These are phyloP conservation scores for Neodiprion lecontei DNA, from an alignment of 1,140 invertebrate genomes.

Conservation along the genomic window DNA sequence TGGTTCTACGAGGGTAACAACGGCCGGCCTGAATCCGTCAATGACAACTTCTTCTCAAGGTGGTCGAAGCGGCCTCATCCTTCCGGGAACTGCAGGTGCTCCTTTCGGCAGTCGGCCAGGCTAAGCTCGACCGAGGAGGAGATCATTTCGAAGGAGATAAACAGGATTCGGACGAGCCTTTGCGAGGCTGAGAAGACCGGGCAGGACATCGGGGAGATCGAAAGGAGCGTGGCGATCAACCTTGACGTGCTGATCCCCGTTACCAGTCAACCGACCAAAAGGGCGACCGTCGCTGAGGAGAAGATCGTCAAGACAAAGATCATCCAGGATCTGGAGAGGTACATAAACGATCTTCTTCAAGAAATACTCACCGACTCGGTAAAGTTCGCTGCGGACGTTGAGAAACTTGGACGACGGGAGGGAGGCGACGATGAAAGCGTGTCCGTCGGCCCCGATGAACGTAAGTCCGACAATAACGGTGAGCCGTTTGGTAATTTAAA, in stretches of 20 bases:
- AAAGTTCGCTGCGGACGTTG: slow-evolving; percentile 37
- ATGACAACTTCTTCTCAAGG: slow-evolving; percentile 55
- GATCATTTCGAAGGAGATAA: slow-evolving; percentile 48
- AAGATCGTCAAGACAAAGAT: slow-evolving; percentile 46
- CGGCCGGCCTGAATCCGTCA: slow-evolving; percentile 49
- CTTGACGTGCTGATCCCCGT: slow-evolving; percentile 30
- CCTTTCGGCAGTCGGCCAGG: slow-evolving; percentile 47
- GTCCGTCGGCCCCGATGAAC: slow-evolving; percentile 13
- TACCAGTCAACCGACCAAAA: neutral
- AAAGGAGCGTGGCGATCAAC: slow-evolving; percentile 43
- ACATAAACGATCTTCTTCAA: slow-evolving; percentile 47
- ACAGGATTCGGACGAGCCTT: slow-evolving; percentile 52
- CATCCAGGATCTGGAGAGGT: slow-evolving; percentile 47
- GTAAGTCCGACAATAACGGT: slow-evolving; percentile 7
- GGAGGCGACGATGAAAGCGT: neutral
- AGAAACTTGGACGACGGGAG: slow-evolving; percentile 8
- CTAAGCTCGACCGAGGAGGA: slow-evolving; percentile 43
- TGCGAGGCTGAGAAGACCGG: slow-evolving; percentile 46
- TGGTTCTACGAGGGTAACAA: slow-evolving; percentile 46
- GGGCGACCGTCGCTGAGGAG: slow-evolving; percentile 29
- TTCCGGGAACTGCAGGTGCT: slow-evolving; percentile 54
- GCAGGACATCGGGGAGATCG: slow-evolving; percentile 46
- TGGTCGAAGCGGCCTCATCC: slow-evolving; percentile 54
- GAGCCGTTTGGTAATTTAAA: slow-evolving; percentile 34
- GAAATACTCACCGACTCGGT: slow-evolving; percentile 51